Evolutionary conservation across 2,113 vertebrate genomes (phyloP).

Genomic region (Trichechus manatus): DNA sequence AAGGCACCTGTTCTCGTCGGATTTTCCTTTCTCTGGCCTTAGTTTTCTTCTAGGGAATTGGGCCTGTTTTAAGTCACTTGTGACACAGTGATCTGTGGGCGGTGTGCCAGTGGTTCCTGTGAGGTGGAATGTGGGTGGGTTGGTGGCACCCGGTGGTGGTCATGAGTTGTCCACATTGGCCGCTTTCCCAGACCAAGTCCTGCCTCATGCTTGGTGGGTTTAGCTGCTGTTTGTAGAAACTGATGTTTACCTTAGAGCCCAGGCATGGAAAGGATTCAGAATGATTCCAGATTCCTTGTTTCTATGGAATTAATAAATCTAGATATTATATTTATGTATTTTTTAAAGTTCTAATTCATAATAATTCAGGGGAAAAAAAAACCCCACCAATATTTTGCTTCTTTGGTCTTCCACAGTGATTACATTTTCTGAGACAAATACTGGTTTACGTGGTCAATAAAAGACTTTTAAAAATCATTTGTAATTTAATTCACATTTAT

Average conservation of each 20-base stretch:
- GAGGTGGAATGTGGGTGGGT: not conserved
- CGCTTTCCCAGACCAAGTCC: constrained; percentile 1
- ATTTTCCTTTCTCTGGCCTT: not conserved
- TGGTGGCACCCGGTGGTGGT: not conserved
- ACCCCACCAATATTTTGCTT: not conserved
- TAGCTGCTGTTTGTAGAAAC: not conserved
- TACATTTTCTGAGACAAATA: constrained; percentile 36
- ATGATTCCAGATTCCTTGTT: not conserved
- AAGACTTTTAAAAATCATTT: not conserved
- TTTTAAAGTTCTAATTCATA: not conserved
- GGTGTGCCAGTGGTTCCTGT: not conserved
- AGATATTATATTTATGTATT: not conserved
- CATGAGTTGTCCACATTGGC: not conserved
- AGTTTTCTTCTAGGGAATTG: not conserved
- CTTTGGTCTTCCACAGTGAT: not conserved
- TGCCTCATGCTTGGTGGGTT: not conserved
- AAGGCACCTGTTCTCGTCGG: not conserved
- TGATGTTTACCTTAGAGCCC: constrained; percentile 20
- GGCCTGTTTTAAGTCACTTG: not conserved
- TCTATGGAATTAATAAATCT: not conserved
- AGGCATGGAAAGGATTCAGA: not conserved
- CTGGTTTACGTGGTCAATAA: not conserved
- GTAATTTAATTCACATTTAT: not conserved
- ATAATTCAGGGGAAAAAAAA: not conserved
- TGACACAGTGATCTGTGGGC: not conserved